A percentile compares a stretch with the other conserved stretches of the same genome.
phyloP scores from a whole-genome alignment of 2,113 vertebrate species.

The Clarias batrachus region DNA sequence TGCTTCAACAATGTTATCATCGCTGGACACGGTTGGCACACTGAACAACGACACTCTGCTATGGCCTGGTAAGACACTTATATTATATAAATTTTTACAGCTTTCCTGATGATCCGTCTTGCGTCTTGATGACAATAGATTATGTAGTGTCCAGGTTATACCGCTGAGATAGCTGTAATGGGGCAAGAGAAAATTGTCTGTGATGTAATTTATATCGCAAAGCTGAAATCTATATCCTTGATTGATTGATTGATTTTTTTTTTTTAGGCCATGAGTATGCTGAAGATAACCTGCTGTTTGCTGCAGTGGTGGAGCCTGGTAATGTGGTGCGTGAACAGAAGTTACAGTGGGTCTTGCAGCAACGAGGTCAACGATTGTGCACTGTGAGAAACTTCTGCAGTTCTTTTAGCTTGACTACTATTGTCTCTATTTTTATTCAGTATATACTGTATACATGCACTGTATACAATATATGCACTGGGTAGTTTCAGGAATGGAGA shows the following conservation, averaged over 20 bases:
- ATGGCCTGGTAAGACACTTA: conserved; percentile 84
- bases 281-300: conserved; percentile 90
- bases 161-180: background rate
- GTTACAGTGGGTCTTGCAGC: conserved; percentile 76
- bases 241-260: background rate
- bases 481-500: background rate
- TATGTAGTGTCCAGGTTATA: background rate
- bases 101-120: background rate
- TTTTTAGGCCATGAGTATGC: conserved; percentile 90
- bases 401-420: background rate
- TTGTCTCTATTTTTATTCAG: background rate
- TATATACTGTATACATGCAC: no score
- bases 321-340: conserved; percentile 78
- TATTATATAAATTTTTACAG: background rate
- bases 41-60: conserved; percentile 85
- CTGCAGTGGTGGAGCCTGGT: conserved; percentile 83
- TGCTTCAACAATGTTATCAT: conserved; percentile 88
- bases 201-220: background rate
- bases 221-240: background rate
- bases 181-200: no score
- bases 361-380: conserved; percentile 75
- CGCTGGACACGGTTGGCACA: conserved; percentile 81
- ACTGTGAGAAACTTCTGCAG: conserved; percentile 69
- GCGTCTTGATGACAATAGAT: no score
- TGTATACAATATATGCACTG: background rate